Conservation (phyloP, 2,888 invertebrate genomes). For the Hirtodrosophila histrioides region DNA sequence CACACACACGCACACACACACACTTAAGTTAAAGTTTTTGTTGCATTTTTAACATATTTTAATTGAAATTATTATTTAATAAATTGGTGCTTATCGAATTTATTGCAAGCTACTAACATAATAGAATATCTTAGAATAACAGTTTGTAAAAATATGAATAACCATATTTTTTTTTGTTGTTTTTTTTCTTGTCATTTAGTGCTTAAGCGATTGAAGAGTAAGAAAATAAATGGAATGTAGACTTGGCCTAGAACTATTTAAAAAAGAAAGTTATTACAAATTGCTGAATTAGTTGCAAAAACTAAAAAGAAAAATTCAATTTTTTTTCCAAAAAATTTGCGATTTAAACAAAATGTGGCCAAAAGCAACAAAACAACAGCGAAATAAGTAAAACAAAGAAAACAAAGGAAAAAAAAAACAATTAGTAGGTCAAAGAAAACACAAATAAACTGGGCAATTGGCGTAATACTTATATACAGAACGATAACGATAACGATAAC, state of each 20-base stretch:
- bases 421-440: conserved; percentile 4
- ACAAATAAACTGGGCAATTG: conserved; percentile 24
- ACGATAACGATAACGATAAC: conserved; percentile 19
- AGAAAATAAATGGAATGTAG: conserved; percentile 19
- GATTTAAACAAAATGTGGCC: conserved; percentile 53
- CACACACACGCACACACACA: conserved; percentile 2
- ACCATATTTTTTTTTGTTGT: conserved; percentile 25
- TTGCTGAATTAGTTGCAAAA: conserved; percentile 80
- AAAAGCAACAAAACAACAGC: conserved; percentile 38
- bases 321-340: conserved; percentile 52
- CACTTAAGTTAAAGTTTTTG: conserved; percentile 19
- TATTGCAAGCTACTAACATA: conserved; percentile 64
- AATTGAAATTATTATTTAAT: conserved; percentile 45
- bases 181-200: conserved; percentile 38
- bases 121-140: conserved; percentile 14
- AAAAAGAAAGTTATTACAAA: conserved; percentile 38
- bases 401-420: conserved; percentile 12
- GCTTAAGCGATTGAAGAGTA: conserved; percentile 45
- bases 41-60: conserved; percentile 11
- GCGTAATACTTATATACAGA: conserved; percentile 14
- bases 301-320: conserved; percentile 27
- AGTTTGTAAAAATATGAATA: conserved; percentile 29
- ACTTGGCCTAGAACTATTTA: conserved; percentile 43
- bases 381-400: not conserved
- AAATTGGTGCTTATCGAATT: conserved; percentile 82